Evolutionary conservation across 2,113 vertebrate species (phyloP).

Genomic region (Mobula hypostoma): DNA sequence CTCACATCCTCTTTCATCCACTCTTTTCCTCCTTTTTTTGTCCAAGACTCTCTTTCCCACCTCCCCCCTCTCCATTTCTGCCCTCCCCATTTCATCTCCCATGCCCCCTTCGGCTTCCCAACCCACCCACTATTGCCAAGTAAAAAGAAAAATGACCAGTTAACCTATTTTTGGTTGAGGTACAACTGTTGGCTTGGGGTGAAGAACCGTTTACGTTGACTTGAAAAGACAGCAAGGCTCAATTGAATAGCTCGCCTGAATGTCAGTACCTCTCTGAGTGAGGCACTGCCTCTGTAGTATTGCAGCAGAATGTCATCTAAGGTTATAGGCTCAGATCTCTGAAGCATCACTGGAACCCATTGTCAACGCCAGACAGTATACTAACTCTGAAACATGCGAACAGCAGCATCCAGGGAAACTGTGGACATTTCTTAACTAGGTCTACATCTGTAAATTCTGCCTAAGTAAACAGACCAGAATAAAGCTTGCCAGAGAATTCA

Average conservation of each 20-base stretch:
- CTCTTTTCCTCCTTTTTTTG: too few relatives aligned
- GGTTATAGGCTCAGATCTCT: background rate
- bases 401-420: background rate
- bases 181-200: background rate
- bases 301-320: background rate
- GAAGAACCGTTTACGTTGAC: background rate
- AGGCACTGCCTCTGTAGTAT: background rate
- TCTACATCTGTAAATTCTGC: background rate
- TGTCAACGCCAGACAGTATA: background rate
- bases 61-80: too few relatives aligned
- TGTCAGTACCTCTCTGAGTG: background rate
- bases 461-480: background rate
- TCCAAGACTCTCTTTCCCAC: too few relatives aligned
- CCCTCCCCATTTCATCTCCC: too few relatives aligned
- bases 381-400: background rate
- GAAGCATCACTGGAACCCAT: background rate
- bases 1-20: too few relatives aligned
- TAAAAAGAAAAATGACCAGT: background rate
- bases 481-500: background rate
- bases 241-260: background rate
- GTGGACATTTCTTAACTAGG: background rate
- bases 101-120: too few relatives aligned
- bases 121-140: too few relatives aligned
- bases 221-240: background rate
- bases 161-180: background rate